These are phyloP conservation scores for Gadopsis bispinosus DNA, from an alignment of 2,797 vertebrate genomes.

Conservation along the genomic window DNA sequence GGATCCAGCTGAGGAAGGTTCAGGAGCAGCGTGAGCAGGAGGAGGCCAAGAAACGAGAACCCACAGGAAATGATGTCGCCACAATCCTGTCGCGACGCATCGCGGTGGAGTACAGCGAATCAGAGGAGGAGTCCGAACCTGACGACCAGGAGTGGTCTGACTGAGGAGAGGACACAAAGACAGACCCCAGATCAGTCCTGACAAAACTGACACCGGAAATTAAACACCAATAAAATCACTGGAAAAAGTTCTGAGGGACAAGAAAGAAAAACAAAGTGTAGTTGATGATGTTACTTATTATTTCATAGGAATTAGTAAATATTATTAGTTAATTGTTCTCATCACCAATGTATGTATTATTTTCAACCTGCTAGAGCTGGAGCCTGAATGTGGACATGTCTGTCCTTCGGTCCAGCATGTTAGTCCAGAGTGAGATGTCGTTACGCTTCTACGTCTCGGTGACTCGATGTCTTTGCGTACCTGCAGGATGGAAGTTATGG, in stretches of 20 bases:
- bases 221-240: not conserved
- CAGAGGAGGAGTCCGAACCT: slow-evolving; percentile 90
- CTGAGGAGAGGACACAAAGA: slow-evolving; percentile 64
- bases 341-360: not conserved
- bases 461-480: no score
- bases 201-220: not conserved
- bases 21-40: slow-evolving; percentile 92
- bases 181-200: not conserved
- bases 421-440: not conserved
- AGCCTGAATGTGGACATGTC: not conserved
- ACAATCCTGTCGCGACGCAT: slow-evolving; percentile 91
- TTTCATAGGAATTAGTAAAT: not conserved
- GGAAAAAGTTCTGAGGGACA: not conserved
- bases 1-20: slow-evolving; percentile 91
- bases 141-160: slow-evolving; percentile 94
- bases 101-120: slow-evolving; percentile 92
- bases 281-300: no score
- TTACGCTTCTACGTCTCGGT: no score
- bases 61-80: slow-evolving; percentile 89
- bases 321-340: not conserved
- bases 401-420: not conserved
- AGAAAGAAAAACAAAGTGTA: not conserved
- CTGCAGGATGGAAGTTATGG: no score
- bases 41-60: slow-evolving; percentile 88
- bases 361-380: not conserved